A percentile compares a stretch with the other conserved stretches of the same genome.
These are phyloP conservation scores for Dicranocentrus wangi DNA, from an alignment of 2,888 invertebrate species.

Conservation along the genomic window DNA sequence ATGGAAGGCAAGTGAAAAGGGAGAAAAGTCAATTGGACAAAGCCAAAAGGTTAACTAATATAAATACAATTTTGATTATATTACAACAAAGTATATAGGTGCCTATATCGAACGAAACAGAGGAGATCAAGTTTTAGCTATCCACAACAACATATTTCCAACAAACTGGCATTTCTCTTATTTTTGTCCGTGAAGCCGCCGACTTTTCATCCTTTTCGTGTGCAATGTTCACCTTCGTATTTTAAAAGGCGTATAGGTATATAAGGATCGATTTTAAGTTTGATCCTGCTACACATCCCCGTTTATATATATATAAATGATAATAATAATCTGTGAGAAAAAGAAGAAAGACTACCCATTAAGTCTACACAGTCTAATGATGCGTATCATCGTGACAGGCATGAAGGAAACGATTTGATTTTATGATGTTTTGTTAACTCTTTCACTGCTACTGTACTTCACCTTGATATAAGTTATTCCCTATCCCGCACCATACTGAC, in stretches of 20 bases:
- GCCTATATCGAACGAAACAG: no score
- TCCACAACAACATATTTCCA: not conserved
- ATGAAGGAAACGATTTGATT: slow-evolving; percentile 60
- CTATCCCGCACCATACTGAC: not conserved
- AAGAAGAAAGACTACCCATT: slow-evolving; percentile 55
- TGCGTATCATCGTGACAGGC: slow-evolving; percentile 61
- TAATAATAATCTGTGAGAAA: slow-evolving; percentile 48
- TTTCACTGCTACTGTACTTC: slow-evolving; percentile 61
- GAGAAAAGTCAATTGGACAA: slow-evolving; percentile 39
- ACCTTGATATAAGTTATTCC: slow-evolving; percentile 16
- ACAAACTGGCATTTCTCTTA: no score
- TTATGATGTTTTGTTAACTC: slow-evolving; percentile 57
- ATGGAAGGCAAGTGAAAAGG: slow-evolving; percentile 14
- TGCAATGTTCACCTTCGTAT: no score
- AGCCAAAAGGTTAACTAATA: slow-evolving; percentile 37
- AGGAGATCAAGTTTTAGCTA: not conserved
- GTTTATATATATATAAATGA: slow-evolving; percentile 16
- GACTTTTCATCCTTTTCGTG: not conserved
- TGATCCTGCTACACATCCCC: no score
- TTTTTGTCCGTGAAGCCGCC: slow-evolving; percentile 8
- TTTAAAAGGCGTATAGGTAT: no score
- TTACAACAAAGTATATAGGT: no score
- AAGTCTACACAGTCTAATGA: slow-evolving; percentile 58
- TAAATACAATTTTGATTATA: not conserved
- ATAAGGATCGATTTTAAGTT: no score